Conservation (phyloP, 2,113 vertebrate species). For the Puntigrus tetrazona region DNA sequence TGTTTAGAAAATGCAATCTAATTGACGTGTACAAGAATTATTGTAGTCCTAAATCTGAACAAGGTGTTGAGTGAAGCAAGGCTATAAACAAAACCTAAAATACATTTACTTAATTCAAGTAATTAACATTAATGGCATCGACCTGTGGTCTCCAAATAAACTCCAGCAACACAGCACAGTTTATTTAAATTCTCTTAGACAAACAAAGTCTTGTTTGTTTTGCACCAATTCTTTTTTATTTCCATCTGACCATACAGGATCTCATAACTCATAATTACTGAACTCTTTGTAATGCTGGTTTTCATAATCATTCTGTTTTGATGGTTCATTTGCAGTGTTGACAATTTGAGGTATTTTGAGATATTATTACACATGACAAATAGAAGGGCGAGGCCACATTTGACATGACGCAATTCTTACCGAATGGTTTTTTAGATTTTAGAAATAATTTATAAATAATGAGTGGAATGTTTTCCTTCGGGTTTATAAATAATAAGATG, state of each 20-base stretch:
- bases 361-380: neutral
- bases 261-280: neutral
- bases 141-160: neutral
- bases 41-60: neutral
- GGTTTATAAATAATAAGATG: neutral
- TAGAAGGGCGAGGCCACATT: neutral
- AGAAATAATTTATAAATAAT: neutral
- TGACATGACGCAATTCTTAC: no score
- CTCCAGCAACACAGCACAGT: neutral
- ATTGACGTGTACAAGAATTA: neutral
- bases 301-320: neutral
- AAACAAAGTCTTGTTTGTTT: neutral
- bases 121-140: neutral
- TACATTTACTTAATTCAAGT: conserved; percentile 1
- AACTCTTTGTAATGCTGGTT: neutral
- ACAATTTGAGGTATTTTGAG: neutral
- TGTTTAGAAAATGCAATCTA: neutral
- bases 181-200: neutral
- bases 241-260: neutral
- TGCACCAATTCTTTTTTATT: neutral
- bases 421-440: neutral
- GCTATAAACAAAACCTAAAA: neutral
- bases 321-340: neutral
- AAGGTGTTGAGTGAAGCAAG: neutral
- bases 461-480: neutral